Base-by-base conservation (phyloP, 2,888 invertebrate species). In the Nebria salina region DNA sequence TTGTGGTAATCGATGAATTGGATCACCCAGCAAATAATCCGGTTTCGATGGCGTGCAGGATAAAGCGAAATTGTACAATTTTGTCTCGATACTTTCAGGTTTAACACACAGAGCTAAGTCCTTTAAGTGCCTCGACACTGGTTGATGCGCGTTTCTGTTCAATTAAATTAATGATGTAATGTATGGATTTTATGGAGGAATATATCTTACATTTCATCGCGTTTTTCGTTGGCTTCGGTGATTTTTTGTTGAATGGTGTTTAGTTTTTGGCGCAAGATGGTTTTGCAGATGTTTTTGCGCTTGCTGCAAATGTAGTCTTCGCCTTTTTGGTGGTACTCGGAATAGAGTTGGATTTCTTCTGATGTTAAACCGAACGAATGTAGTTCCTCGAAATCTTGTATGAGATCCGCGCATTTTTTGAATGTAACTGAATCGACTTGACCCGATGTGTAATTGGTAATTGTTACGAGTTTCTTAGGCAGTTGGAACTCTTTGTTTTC, bases 1-100 rank as follows among this genome's bases (percentile, higher is more conserved):
- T 75, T 90, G 87, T 84, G 90, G 89, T 3, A 92, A 85, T 68
- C 89, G 87, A 85, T 92, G 90, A 86, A 92, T 91, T 13, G 92
- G 92, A 84, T 91, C 41, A 34, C 26, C 76, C 42, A 78, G 70
- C 72, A 6, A 43, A 64, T 5, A 54, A 76, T 26, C 20, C 42
- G 77, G 26, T 76, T 84, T 85, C 66, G 85, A 70, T 25, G 83
- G 78, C 68, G 84, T 82, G 80, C 84, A 84, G 4, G 84, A 83
- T 25, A 87, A 82, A 4, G 87, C 87, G 85, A 88, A 88, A 84
- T 86, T 86, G 65, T 86, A 84, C 68, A 87, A 82, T 83, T 85
- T 87, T 11, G 87, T 87, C 83, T 87, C 86, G 34, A 84, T 82
- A 83, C 88, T 88, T n/a, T 86, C 83, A 7, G 88, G 87, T 84